Percentiles rank a stretch among this genome's conserved stretches.
Conservation (phyloP, 2,113 vertebrate species). For the Ibidorhyncha struthersii region DNA sequence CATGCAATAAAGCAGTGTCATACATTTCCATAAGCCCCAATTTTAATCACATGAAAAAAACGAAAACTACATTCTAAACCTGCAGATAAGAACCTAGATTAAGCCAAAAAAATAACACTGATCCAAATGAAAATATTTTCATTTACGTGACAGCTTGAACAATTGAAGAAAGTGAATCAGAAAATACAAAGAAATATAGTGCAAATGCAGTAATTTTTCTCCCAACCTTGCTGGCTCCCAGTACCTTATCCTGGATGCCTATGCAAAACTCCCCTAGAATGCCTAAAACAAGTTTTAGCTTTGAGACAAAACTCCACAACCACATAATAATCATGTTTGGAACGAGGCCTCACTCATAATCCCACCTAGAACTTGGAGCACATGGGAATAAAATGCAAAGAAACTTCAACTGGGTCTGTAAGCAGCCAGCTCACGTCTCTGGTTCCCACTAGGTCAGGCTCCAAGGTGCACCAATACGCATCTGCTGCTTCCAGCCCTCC, state of each 20-base stretch:
- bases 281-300: not conserved
- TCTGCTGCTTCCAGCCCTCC: fast-evolving
- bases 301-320: not conserved
- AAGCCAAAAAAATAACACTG: not conserved
- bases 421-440: not conserved
- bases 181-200: not conserved
- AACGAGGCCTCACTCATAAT: not conserved
- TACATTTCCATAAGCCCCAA: not conserved
- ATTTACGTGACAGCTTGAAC: not conserved
- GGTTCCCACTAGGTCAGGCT: not conserved
- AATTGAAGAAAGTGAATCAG: not conserved
- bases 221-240: not conserved
- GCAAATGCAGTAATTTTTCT: not conserved
- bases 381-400: not conserved
- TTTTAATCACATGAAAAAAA: not conserved
- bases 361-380: not conserved
- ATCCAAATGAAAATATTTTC: not conserved
- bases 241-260: not conserved
- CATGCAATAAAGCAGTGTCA: not conserved
- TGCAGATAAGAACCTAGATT: not conserved
- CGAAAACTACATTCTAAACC: not conserved
- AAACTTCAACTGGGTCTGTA: fast-evolving
- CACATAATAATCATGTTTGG: not conserved
- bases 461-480: fast-evolving
- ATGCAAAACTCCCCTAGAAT: not conserved